Conservation (phyloP, 2,888 invertebrate species). For the Brenthis ino region DNA sequence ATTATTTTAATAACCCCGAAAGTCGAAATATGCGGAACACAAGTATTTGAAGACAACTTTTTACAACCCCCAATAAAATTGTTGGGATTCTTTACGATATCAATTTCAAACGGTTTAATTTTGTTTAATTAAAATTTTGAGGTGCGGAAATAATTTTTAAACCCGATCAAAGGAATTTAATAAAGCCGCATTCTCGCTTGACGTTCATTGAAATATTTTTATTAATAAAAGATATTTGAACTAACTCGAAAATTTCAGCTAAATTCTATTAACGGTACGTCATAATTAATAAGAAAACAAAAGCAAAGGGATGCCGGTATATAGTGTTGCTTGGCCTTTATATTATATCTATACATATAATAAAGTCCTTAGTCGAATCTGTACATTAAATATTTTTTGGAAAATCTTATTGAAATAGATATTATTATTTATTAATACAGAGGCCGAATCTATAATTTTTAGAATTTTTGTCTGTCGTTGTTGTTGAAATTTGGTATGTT, state of each 20-base stretch:
- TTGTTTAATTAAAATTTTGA: conserved; percentile 53
- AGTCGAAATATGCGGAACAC: conserved; percentile 43
- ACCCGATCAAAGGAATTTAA: conserved; percentile 48
- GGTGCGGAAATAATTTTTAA: conserved; percentile 44
- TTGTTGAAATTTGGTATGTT: too few relatives aligned
- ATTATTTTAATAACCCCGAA: conserved; percentile 9
- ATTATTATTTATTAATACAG: too few relatives aligned
- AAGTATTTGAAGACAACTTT: conserved; percentile 46
- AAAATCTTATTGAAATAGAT: too few relatives aligned
- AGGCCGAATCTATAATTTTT: too few relatives aligned
- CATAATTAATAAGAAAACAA: background rate
- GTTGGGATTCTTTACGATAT: conserved; percentile 47
- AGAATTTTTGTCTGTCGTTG: too few relatives aligned
- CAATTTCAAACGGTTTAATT: conserved; percentile 50
- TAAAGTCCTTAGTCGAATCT: too few relatives aligned
- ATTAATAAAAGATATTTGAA: conserved; percentile 37
- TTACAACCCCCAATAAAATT: conserved; percentile 49
- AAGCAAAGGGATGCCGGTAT: too few relatives aligned
- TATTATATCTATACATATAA: too few relatives aligned
- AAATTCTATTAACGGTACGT: conserved; percentile 2
- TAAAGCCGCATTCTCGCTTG: conserved; percentile 41
- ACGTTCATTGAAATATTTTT: conserved; percentile 43
- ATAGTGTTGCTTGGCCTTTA: too few relatives aligned
- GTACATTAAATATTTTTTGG: too few relatives aligned
- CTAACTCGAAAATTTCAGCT: background rate